Percentiles rank a stretch among this genome's conserved stretches.
Evolutionary conservation across 2,113 vertebrate genomes (phyloP).

Genomic region (Suricata suricatta): DNA sequence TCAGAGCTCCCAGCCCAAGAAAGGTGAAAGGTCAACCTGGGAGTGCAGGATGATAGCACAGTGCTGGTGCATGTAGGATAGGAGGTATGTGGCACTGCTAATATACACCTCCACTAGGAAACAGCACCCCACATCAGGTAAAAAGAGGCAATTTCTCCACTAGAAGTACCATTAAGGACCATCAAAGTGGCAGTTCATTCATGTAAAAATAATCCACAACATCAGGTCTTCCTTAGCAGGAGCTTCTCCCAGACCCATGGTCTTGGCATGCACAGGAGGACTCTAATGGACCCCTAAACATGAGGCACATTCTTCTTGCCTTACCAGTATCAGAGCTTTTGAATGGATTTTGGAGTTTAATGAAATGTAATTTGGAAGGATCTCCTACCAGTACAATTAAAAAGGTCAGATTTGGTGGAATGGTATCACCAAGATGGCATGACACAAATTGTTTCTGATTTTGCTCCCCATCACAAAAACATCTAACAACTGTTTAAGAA

Average conservation of each 20-base stretch:
- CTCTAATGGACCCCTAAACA: not conserved
- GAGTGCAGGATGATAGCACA: not conserved
- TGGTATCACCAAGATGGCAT: not conserved
- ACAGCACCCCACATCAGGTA: not conserved
- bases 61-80: not conserved
- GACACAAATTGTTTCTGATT: not conserved
- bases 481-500: not conserved
- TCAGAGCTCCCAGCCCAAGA: not conserved
- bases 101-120: not conserved
- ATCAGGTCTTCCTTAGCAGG: no score
- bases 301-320: not conserved
- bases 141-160: not conserved
- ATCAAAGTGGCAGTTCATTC: no score
- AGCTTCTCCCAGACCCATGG: not conserved
- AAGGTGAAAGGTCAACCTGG: not conserved
- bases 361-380: not conserved
- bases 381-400: not conserved
- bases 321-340: not conserved
- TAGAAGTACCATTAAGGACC: no score
- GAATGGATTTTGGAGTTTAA: not conserved
- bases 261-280: not conserved
- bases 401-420: not conserved
- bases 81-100: rapidly evolving
- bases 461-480: not conserved
- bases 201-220: no score